Evolutionary conservation across 2,888 invertebrate species (phyloP).

Genomic region (Ypsolopha sequella): DNA sequence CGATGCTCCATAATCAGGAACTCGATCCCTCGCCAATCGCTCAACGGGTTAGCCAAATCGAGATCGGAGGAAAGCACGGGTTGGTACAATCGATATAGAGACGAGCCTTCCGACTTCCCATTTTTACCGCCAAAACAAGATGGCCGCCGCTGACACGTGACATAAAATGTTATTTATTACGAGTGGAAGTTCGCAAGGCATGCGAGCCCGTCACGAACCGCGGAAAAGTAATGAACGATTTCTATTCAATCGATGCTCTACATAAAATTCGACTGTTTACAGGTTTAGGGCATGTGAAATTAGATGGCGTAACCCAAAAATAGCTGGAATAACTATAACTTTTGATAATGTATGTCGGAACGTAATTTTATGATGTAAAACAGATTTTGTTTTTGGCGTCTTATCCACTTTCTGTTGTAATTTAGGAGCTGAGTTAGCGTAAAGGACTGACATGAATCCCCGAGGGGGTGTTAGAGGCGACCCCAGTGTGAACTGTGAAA

Average conservation of each 20-base stretch:
- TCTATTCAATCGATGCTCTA: constrained; percentile 35
- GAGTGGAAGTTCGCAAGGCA: constrained; percentile 60
- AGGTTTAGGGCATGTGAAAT: too few relatives aligned
- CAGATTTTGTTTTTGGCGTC: too few relatives aligned
- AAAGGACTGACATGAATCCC: too few relatives aligned
- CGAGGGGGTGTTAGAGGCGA: too few relatives aligned
- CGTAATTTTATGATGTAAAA: too few relatives aligned
- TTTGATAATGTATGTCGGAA: too few relatives aligned
- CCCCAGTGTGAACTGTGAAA: too few relatives aligned
- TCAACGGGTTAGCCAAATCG: constrained; percentile 25
- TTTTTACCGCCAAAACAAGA: constrained; percentile 52
- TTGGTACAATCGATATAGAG: constrained; percentile 65
- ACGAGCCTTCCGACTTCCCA: constrained; percentile 28
- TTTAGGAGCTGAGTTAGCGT: too few relatives aligned
- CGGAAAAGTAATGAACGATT: constrained; percentile 57
- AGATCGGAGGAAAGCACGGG: constrained; percentile 63
- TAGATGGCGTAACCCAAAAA: too few relatives aligned
- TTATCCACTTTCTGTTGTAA: too few relatives aligned
- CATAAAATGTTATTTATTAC: constrained; percentile 66
- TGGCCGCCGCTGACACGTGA: constrained; percentile 61
- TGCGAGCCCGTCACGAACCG: constrained; percentile 60
- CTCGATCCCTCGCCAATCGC: constrained; percentile 42
- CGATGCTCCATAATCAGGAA: constrained; percentile 24
- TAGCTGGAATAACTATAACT: too few relatives aligned
- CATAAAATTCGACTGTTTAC: too few relatives aligned